Evolutionary conservation across 2,888 invertebrate genomes (phyloP).

Genomic region (Hetaerina titia): DNA sequence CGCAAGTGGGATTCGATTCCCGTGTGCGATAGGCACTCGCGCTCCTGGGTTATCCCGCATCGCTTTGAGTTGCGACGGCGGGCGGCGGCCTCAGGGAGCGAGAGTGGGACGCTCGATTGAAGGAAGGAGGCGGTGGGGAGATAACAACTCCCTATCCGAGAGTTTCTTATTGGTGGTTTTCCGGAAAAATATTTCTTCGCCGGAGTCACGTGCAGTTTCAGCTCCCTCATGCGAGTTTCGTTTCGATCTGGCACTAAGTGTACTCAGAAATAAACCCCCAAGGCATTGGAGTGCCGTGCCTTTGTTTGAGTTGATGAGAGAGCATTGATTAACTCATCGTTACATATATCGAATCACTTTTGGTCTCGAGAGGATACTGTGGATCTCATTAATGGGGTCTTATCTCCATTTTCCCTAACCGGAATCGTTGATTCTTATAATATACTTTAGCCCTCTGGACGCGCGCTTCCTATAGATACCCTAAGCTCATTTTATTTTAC

Average conservation of each 20-base stretch:
- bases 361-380: too few species aligned
- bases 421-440: too few species aligned
- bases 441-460: too few species aligned
- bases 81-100: not conserved
- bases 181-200: not conserved
- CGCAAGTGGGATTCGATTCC: slow-evolving; percentile 1
- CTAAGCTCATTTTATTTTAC: too few species aligned
- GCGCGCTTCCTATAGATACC: too few species aligned
- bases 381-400: too few species aligned
- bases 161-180: not conserved
- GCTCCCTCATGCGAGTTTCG: not conserved
- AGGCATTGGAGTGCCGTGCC: not conserved
- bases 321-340: not conserved
- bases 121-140: not conserved
- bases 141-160: too few species aligned
- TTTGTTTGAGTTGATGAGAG: not conserved
- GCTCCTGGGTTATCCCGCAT: not conserved
- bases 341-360: too few species aligned
- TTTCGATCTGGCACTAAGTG: not conserved
- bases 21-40: not conserved
- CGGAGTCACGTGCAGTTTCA: not conserved
- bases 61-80: not conserved
- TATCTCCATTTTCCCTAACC: too few species aligned
- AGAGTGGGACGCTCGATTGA: not conserved
- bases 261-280: not conserved